Conservation (phyloP, 2,888 invertebrate species). For the Hymenopus coronatus region DNA sequence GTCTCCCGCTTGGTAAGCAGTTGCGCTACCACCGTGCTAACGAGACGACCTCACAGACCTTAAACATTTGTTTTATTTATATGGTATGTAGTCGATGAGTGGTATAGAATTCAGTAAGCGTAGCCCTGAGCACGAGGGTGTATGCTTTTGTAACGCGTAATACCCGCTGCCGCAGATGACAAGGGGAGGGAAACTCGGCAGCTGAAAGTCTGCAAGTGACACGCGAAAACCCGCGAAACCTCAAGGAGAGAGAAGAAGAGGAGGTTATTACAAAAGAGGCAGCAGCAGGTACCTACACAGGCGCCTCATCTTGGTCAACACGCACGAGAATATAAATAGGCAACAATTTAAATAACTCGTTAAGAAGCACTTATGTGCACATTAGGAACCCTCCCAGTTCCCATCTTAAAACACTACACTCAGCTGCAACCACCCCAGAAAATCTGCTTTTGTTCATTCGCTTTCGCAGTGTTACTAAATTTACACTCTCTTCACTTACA, state of each 20-base stretch:
- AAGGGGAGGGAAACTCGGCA: background rate
- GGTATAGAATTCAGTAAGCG: background rate
- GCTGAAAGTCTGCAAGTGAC: constrained; percentile 8
- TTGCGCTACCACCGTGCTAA: too few relatives aligned
- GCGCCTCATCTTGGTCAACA: background rate
- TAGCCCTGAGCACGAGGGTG: background rate
- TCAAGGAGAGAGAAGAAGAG: background rate
- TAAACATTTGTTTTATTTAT: background rate
- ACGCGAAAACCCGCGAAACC: constrained; percentile 13
- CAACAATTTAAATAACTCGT: too few relatives aligned
- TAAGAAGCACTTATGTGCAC: too few relatives aligned
- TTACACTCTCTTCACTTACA: too few relatives aligned
- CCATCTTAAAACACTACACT: too few relatives aligned
- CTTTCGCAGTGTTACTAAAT: too few relatives aligned
- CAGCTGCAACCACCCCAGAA: too few relatives aligned
- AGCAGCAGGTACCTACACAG: background rate
- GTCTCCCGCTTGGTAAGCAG: too few relatives aligned
- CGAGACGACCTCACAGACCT: too few relatives aligned
- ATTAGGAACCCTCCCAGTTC: too few relatives aligned
- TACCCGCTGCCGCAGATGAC: background rate
- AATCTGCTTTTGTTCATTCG: too few relatives aligned
- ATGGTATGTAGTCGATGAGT: background rate
- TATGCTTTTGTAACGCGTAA: background rate
- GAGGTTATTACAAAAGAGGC: background rate
- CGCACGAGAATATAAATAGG: background rate